Evolutionary conservation across 2,113 vertebrate species (phyloP), one percentile per base, ranked within the genome.

Genomic region (Stercorarius parasiticus): DNA sequence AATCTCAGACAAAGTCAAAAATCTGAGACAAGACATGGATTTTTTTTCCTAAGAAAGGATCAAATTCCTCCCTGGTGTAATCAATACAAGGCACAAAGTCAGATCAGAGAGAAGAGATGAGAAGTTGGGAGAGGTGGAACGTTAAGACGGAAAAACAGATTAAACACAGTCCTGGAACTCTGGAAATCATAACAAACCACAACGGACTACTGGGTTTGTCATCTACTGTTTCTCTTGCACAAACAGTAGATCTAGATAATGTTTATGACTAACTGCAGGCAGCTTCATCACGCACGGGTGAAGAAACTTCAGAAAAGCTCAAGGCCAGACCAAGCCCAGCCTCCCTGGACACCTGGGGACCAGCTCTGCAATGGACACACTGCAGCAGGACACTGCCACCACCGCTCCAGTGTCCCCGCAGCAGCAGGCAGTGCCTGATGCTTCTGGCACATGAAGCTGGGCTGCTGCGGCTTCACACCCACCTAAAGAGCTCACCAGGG

Each of bases 31-130:
- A 91, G 70, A 87, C 77, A 61, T 18, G 42, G 21, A 72, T 43
- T 42, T 43, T 61, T 86, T 47, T 62, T 19, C 15, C 30, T 70
- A 87, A 80, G 74, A 86, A 94, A 95, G 56, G 59, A 90, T 89
- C 53, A 95, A 80, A 94, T 89, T 96, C 66, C 29, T 95, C 94
- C 88, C 94, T 32, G 40, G 89, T 85, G 83, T 89, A 93, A 93
- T 87, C 96, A 95, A 82, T 85, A 81, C 42, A 82, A 91, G 86
- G 61, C 61, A 93, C 29, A 43, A 93, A 89, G 78, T 87, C 93
- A 95, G 91, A 97, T 93, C 86, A 96, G 91, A 97, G 45, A 49
- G 38, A 88, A 84, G 45, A 92, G 74, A 91, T 85, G 73, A 77
- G 79, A 94, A 95, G 55, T 74, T 84, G 50, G 42, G 80, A 87